A percentile compares a stretch with the other conserved stretches of the same genome.
These are phyloP conservation scores for Sialis fuliginosa DNA, from an alignment of 2,888 invertebrate species.

Conservation along the genomic window DNA sequence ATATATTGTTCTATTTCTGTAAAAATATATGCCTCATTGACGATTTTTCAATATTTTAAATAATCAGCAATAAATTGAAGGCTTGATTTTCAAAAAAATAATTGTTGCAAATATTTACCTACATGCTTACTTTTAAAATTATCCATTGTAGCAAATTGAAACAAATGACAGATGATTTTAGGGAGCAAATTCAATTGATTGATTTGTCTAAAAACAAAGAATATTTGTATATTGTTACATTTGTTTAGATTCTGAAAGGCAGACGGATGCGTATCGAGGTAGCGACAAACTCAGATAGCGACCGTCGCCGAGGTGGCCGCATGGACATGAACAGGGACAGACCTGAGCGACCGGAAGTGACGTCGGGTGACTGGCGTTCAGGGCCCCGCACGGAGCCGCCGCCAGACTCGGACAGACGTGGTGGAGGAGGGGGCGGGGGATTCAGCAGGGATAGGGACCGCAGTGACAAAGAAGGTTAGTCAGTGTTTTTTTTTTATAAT, in stretches of 20 bases:
- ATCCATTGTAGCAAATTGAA: too few species aligned
- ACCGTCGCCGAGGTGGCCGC: constrained; percentile 37
- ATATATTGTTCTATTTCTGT: too few species aligned
- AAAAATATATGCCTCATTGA: too few species aligned
- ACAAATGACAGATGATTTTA: too few species aligned
- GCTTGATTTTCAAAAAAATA: too few species aligned
- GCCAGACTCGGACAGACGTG: constrained; percentile 14
- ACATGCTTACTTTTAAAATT: too few species aligned
- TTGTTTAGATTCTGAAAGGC: constrained; percentile 46
- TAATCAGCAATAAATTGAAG: too few species aligned
- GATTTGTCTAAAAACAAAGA: too few species aligned
- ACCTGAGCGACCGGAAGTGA: constrained; percentile 44
- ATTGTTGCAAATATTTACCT: not conserved
- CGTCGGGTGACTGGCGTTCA: constrained; percentile 61
- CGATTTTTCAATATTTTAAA: not conserved
- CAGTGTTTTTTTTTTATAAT: constrained; percentile 6
- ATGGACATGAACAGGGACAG: constrained; percentile 31
- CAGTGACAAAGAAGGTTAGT: constrained; percentile 16
- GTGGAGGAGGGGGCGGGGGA: constrained; percentile 16
- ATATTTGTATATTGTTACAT: not conserved
- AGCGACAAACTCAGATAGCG: constrained; percentile 53
- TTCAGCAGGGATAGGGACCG: constrained; percentile 23
- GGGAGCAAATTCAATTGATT: too few species aligned
- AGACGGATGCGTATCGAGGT: constrained; percentile 66
- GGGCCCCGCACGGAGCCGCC: constrained; percentile 39